Conservation (phyloP, 2,888 invertebrate species). For the Stenotaenia linearis region DNA sequence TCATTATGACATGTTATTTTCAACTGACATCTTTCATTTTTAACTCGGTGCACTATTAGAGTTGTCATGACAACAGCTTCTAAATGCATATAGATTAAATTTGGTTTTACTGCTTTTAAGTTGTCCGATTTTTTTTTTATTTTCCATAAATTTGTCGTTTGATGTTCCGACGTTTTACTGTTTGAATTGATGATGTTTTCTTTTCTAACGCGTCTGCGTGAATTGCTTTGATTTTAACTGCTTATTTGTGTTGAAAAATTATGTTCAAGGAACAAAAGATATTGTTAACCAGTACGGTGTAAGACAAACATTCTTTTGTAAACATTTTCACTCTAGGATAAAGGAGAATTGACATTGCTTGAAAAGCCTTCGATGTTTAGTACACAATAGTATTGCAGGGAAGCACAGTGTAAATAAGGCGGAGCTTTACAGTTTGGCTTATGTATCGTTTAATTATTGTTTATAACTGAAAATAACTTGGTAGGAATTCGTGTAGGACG, state of each 20-base stretch:
- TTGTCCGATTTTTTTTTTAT: not conserved
- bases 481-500: not conserved
- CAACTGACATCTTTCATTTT: constrained; percentile 8
- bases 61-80: constrained; percentile 19
- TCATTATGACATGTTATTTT: constrained; percentile 19
- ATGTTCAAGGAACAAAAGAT: not conserved
- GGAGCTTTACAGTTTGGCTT: not conserved
- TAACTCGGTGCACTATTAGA: constrained; percentile 19
- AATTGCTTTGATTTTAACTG: not conserved
- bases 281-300: not conserved
- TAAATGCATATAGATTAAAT: constrained; percentile 7
- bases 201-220: not conserved
- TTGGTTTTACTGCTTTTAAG: constrained; percentile 6
- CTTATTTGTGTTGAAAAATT: not conserved
- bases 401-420: not conserved
- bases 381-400: not conserved
- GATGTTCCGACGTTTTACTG: not conserved
- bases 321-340: not conserved
- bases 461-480: too few relatives aligned
- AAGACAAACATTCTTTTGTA: not conserved
- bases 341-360: not conserved
- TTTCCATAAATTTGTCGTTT: not conserved
- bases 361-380: not conserved
- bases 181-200: not conserved
- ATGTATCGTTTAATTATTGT: not conserved